A percentile compares a stretch with the other conserved stretches of the same genome.
phyloP scores from a whole-genome alignment of 2,113 vertebrate species.

The Myrmecophaga tridactyla region DNA sequence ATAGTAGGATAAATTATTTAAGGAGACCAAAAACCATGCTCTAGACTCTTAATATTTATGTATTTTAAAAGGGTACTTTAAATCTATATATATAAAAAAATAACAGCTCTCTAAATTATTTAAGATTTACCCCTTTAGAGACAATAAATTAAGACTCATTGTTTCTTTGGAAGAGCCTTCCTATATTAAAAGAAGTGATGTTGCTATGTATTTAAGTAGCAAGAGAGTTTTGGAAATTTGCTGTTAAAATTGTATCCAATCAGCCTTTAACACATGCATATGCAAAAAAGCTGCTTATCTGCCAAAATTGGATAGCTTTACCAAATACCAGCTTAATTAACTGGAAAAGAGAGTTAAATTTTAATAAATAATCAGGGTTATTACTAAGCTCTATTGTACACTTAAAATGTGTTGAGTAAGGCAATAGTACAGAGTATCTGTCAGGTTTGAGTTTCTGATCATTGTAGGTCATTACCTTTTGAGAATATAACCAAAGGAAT shows the following conservation, averaged over 20 bases:
- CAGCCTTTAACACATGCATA: conserved; percentile 2
- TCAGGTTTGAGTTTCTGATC: neutral
- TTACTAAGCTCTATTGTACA: conserved; percentile 13
- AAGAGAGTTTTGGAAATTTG: neutral
- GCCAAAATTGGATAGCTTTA: conserved; percentile 45
- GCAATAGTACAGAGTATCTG: neutral
- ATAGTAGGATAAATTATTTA: conserved; percentile 49
- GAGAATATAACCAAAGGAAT: neutral
- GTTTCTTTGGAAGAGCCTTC: neutral
- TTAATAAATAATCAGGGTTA: conserved; percentile 54
- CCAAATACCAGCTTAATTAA: conserved; percentile 58
- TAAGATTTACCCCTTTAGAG: conserved; percentile 26
- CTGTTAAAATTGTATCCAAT: conserved; percentile 6
- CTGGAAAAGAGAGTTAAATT: conserved; percentile 58
- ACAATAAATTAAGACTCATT: conserved; percentile 23
- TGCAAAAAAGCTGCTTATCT: conserved; percentile 19
- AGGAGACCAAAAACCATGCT: neutral
- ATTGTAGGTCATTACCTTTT: conserved; percentile 39
- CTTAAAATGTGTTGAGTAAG: conserved; percentile 21
- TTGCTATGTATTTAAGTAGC: neutral
- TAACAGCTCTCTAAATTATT: conserved; percentile 32
- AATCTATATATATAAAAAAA: conserved; percentile 17
- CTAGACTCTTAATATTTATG: conserved; percentile 54
- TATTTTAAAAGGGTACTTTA: neutral
- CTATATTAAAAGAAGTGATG: neutral